Conservation (phyloP, 2,797 vertebrate genomes). For the Sarcoramphus papa region DNA sequence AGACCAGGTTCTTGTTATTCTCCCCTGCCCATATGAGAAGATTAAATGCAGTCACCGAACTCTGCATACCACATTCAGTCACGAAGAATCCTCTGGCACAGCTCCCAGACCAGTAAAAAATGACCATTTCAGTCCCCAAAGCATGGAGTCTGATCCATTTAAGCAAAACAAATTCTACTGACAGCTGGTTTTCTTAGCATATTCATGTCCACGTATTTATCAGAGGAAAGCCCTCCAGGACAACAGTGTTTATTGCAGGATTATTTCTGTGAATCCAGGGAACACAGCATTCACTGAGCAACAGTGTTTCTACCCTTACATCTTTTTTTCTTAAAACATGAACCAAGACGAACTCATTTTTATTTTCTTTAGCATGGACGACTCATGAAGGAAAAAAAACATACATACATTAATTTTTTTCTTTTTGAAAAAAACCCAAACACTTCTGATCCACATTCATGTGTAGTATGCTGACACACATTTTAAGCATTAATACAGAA, state of each 20-base stretch:
- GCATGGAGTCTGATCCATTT: conserved; percentile 47
- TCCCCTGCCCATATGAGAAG: not conserved
- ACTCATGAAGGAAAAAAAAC: not conserved
- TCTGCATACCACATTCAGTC: conserved; percentile 70
- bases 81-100: conserved; percentile 70
- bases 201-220: conserved; percentile 63
- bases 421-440: not conserved
- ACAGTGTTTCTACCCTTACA: conserved; percentile 42
- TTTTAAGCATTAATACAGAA: not conserved
- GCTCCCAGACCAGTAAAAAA: conserved; percentile 71
- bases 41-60: conserved; percentile 68
- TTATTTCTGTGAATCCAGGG: conserved; percentile 65
- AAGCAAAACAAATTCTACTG: conserved; percentile 67
- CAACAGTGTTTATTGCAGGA: conserved; percentile 71
- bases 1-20: conserved; percentile 54
- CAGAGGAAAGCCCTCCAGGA: conserved; percentile 63
- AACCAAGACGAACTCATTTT: conserved; percentile 1
- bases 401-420: not conserved
- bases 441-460: not conserved
- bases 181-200: conserved; percentile 68
- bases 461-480: not conserved
- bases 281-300: conserved; percentile 46
- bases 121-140: conserved; percentile 57
- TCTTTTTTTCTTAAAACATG: conserved; percentile 26
- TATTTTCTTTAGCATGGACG: not conserved